These are phyloP conservation scores for Acanthurus tractus DNA, from an alignment of 2,797 vertebrate genomes.

Conservation along the genomic window DNA sequence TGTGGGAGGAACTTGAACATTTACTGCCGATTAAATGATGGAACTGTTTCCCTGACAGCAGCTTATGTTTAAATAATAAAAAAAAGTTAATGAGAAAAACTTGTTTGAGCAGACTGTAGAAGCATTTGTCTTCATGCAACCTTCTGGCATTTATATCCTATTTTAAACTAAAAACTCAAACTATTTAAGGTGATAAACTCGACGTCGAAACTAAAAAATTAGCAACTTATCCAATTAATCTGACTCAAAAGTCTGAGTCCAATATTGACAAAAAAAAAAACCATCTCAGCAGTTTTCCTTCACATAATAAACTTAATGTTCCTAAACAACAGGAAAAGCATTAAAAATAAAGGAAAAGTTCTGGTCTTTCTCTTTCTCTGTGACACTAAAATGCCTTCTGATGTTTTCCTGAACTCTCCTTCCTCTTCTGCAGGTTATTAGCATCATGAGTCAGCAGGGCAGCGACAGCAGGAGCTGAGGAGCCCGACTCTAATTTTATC, in stretches of 20 bases:
- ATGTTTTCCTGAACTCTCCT: neutral
- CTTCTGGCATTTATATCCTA: too few relatives aligned
- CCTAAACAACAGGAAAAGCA: neutral
- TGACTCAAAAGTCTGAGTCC: neutral
- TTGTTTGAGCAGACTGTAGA: too few relatives aligned
- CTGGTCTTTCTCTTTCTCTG: neutral
- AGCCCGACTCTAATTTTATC: slow-evolving; percentile 23
- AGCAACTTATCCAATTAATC: neutral
- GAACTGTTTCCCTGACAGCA: neutral
- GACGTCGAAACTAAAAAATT: neutral
- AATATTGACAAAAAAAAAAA: too few relatives aligned
- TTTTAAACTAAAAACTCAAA: too few relatives aligned
- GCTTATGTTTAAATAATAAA: neutral
- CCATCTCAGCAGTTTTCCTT: neutral
- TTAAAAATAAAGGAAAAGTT: neutral
- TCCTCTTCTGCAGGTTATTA: neutral
- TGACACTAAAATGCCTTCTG: neutral
- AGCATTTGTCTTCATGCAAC: too few relatives aligned
- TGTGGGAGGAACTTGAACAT: too few relatives aligned
- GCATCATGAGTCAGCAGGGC: slow-evolving; percentile 40
- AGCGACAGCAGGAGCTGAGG: neutral
- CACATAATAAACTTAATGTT: neutral
- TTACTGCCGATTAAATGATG: neutral
- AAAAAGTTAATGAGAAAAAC: neutral
- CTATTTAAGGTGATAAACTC: too few relatives aligned